These are phyloP conservation scores for Lipophrys pholis DNA, from an alignment of 2,113 vertebrate genomes.

Conservation along the genomic window DNA sequence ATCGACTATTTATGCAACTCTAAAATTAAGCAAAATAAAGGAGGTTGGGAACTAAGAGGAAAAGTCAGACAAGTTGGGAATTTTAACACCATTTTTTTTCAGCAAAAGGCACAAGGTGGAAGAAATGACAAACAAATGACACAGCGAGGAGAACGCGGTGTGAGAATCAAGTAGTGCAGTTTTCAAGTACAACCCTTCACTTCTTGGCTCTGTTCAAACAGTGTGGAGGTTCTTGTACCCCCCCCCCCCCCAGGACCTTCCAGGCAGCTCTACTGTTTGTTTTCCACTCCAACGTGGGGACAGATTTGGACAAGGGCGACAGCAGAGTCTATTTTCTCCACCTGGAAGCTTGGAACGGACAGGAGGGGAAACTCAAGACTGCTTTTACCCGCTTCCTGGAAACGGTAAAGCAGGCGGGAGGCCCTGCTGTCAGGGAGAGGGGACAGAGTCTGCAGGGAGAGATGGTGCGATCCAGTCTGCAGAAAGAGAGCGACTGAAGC, in stretches of 20 bases:
- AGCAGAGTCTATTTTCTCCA: constrained; percentile 82
- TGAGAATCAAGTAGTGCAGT: constrained; percentile 12
- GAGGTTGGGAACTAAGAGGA: constrained; percentile 10
- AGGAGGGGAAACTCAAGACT: constrained; percentile 80
- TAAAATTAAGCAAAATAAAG: constrained; percentile 9
- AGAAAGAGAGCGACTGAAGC: constrained; percentile 29
- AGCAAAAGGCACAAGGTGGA: neutral
- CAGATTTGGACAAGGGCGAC: constrained; percentile 76
- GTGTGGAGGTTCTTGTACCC: constrained; percentile 50
- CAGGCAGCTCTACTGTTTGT: constrained; percentile 73
- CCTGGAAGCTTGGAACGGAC: constrained; percentile 72
- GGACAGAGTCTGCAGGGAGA: constrained; percentile 7
- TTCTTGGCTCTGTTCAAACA: constrained; percentile 38
- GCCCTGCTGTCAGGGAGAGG: constrained; percentile 57
- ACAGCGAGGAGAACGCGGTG: neutral
- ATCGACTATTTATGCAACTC: constrained; percentile 12
- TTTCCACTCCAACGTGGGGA: constrained; percentile 73
- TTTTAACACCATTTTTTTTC: neutral
- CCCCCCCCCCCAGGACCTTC: constrained; percentile 41
- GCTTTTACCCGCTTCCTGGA: constrained; percentile 80
- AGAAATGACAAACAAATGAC: constrained; percentile 35
- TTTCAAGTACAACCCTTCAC: constrained; percentile 26
- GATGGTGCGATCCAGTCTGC: constrained; percentile 21
- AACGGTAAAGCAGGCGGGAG: constrained; percentile 71
- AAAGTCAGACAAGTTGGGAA: neutral